Percentiles rank a stretch among this genome's conserved stretches.
Conservation (phyloP, 2,113 vertebrate species). For the Rhinopomastus cyanomelas region DNA sequence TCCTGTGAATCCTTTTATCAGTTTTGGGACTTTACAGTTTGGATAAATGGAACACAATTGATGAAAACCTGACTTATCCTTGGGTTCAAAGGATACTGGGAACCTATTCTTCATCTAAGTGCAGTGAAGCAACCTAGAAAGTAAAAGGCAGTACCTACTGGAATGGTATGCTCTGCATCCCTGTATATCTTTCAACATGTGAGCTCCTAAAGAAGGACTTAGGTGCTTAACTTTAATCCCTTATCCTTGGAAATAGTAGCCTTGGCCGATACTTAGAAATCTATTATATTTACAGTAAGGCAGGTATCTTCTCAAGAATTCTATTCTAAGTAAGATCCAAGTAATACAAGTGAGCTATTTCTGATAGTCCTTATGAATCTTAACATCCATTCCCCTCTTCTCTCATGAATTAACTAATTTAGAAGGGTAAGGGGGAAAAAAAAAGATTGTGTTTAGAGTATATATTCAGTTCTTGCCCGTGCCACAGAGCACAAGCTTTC, state of each 20-base stretch:
- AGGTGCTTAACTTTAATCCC: not conserved
- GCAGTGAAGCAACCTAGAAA: not conserved
- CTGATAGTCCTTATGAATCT: not conserved
- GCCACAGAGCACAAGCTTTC: no score
- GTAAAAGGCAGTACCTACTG: not conserved
- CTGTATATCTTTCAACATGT: not conserved
- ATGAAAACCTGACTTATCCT: not conserved
- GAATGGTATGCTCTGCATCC: not conserved
- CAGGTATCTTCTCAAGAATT: not conserved
- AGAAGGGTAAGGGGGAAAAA: not conserved
- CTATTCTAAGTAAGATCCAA: not conserved
- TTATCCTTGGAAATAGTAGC: not conserved
- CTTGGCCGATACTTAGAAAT: not conserved
- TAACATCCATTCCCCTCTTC: not conserved
- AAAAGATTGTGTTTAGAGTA: not conserved
- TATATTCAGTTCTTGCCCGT: no score
- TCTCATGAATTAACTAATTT: not conserved
- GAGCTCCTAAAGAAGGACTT: not conserved
- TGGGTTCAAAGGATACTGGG: not conserved
- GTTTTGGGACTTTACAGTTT: not conserved
- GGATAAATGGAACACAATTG: not conserved
- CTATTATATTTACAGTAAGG: not conserved
- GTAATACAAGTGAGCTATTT: not conserved
- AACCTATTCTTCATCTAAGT: not conserved
- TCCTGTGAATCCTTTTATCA: not conserved